Conservation (phyloP, 1,140 invertebrate genomes). For the Agraylea sexmaculata region DNA sequence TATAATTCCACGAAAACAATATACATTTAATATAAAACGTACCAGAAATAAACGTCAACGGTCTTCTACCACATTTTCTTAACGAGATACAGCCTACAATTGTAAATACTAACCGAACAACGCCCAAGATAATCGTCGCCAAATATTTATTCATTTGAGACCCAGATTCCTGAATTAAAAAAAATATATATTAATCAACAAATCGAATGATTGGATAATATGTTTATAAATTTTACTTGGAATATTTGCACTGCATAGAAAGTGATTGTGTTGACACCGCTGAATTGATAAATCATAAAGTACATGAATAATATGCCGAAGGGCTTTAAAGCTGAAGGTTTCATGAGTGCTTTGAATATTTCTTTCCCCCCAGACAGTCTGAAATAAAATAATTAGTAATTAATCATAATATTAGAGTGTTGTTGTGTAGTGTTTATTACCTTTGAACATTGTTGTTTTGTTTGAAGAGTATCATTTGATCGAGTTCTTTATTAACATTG, state of each 20-base stretch:
- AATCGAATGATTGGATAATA: neutral
- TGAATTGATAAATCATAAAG: conserved; percentile 63
- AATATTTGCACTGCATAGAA: conserved; percentile 71
- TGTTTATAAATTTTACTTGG: conserved; percentile 30
- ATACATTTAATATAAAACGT: conserved; percentile 18
- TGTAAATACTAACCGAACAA: conserved; percentile 48
- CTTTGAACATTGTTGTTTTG: conserved; percentile 50
- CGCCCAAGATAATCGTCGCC: conserved; percentile 56
- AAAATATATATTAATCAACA: neutral
- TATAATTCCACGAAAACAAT: conserved; percentile 1
- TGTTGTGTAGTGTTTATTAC: conserved; percentile 22
- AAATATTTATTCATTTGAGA: conserved; percentile 47
- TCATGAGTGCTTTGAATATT: conserved; percentile 43
- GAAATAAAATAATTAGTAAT: conserved; percentile 16
- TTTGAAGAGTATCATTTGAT: conserved; percentile 48
- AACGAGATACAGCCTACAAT: conserved; percentile 50
- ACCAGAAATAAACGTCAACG: conserved; percentile 56
- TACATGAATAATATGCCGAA: conserved; percentile 51
- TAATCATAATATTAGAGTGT: neutral
- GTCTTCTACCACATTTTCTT: conserved; percentile 48
- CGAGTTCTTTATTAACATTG: conserved; percentile 49
- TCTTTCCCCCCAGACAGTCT: conserved; percentile 41
- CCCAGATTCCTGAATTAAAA: conserved; percentile 41
- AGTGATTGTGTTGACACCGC: conserved; percentile 63
- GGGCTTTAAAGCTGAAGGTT: conserved; percentile 52